Evolutionary conservation across 2,888 invertebrate genomes (phyloP).

Genomic region (Pardosa pseudoannulata): DNA sequence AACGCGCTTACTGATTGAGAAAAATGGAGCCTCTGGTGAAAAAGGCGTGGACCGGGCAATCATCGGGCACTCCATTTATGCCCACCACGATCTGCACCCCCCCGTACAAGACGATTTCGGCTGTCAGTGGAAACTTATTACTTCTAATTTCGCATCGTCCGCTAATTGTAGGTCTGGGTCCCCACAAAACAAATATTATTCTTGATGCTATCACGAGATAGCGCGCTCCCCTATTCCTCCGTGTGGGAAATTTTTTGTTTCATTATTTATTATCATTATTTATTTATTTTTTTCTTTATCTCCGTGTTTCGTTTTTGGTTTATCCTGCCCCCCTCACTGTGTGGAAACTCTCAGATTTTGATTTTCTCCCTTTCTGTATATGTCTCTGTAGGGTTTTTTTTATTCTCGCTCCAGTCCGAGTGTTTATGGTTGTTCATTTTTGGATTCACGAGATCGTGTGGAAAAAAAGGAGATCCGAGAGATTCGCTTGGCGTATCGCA

Average conservation of each 20-base stretch:
- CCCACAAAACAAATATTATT: constrained; percentile 70
- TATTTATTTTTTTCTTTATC: neutral
- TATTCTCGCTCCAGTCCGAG: no score
- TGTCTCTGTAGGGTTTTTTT: no score
- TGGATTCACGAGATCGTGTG: no score
- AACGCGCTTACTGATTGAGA: constrained; percentile 46
- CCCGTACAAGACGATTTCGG: constrained; percentile 56
- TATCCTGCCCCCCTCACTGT: neutral
- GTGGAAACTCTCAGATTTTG: neutral
- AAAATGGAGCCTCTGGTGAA: constrained; percentile 48
- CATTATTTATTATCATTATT: no score
- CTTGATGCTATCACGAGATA: constrained; percentile 53
- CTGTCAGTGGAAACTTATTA: constrained; percentile 71
- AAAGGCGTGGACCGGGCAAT: constrained; percentile 48
- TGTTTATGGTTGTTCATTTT: no score
- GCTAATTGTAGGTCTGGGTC: constrained; percentile 65
- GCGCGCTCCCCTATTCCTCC: neutral
- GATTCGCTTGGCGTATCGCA: no score
- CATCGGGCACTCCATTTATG: constrained; percentile 49
- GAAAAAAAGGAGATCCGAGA: no score
- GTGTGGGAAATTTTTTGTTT: neutral
- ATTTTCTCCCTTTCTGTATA: neutral
- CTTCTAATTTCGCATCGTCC: constrained; percentile 68
- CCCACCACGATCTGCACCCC: constrained; percentile 49
- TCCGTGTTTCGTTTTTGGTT: no score